Percentiles rank a stretch among this genome's conserved stretches.
Conservation (phyloP, 2,888 invertebrate genomes). For the Tuberolachnus salignus region DNA sequence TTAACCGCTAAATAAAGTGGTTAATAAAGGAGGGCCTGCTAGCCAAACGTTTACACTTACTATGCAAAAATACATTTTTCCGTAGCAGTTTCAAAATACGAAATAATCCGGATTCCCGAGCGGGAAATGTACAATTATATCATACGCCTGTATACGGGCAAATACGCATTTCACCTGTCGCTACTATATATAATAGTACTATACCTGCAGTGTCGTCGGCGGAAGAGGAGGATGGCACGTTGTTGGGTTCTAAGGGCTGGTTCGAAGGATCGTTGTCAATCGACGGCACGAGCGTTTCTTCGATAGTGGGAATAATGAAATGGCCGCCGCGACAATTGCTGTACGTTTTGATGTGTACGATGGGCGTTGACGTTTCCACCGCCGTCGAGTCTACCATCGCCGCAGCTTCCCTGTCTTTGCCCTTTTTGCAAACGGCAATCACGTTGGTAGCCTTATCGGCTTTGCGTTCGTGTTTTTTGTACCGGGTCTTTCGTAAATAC, state of each 20-base stretch:
- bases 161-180: too few relatives aligned
- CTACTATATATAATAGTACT: too few relatives aligned
- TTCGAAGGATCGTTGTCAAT: neutral
- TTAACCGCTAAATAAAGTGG: too few relatives aligned
- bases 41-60: too few relatives aligned
- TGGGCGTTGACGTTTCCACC: neutral
- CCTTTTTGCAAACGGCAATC: constrained; percentile 37
- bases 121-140: too few relatives aligned
- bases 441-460: constrained; percentile 45
- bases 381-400: neutral
- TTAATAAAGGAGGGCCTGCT: too few relatives aligned
- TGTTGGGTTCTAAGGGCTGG: constrained; percentile 12
- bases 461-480: constrained; percentile 40
- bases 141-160: too few relatives aligned
- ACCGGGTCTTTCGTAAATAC: constrained; percentile 24
- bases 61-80: too few relatives aligned
- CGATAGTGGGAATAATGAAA: constrained; percentile 39
- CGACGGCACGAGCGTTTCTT: constrained; percentile 8
- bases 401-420: neutral
- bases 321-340: constrained; percentile 8
- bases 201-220: too few relatives aligned
- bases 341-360: constrained; percentile 3
- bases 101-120: too few relatives aligned
- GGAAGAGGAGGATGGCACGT: neutral
- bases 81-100: too few relatives aligned